Percentiles rank a stretch among this genome's conserved stretches.
These are phyloP conservation scores for Drosophila suboccidentalis DNA, from an alignment of 2,888 invertebrate species.

Conservation along the genomic window DNA sequence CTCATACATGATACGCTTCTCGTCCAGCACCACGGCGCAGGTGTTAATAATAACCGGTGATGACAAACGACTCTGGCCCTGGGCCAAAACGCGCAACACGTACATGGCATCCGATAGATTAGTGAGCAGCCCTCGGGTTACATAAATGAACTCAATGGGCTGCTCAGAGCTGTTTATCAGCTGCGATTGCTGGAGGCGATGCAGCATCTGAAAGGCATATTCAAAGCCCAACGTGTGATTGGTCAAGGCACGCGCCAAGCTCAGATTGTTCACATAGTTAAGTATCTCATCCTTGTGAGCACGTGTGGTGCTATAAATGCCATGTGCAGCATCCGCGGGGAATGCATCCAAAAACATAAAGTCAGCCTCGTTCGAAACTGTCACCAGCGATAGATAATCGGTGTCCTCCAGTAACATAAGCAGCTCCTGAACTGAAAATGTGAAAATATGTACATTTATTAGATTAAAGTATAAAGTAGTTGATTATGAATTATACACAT, in stretches of 20 bases:
- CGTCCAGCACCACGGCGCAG: conserved; percentile 89
- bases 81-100: conserved; percentile 87
- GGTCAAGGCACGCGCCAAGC: conserved; percentile 86
- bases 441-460: neutral
- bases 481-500: conserved; percentile 55
- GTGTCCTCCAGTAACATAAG: conserved; percentile 77
- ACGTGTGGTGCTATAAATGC: conserved; percentile 85
- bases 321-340: conserved; percentile 60
- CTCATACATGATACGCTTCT: conserved; percentile 89
- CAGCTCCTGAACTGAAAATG: conserved; percentile 74
- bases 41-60: conserved; percentile 88
- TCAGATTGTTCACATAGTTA: conserved; percentile 86
- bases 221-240: conserved; percentile 89
- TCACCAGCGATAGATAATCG: conserved; percentile 79
- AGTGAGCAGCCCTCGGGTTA: conserved; percentile 88
- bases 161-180: conserved; percentile 78
- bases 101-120: conserved; percentile 88
- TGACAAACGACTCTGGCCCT: conserved; percentile 86
- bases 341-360: conserved; percentile 71
- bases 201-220: conserved; percentile 78
- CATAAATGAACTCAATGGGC: conserved; percentile 88
- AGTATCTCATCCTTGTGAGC: conserved; percentile 86
- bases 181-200: conserved; percentile 73
- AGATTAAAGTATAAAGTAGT: neutral
- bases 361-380: conserved; percentile 77